Conservation (phyloP, 1,140 invertebrate species). For the Laupala kohalensis region DNA sequence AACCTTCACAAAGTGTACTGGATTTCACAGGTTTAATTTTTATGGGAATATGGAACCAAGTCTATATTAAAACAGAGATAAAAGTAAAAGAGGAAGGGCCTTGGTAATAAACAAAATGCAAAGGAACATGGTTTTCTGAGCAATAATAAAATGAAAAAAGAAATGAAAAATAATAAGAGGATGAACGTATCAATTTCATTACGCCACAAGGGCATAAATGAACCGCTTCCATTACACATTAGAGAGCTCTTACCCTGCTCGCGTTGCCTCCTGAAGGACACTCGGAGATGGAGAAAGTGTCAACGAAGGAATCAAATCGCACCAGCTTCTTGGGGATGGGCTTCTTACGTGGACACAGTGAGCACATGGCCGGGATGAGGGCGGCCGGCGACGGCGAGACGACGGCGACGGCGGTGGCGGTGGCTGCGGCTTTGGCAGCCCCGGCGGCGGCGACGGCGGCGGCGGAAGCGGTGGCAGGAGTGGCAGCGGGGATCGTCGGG, state of each 20-base stretch:
- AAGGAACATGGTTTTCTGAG: too few species aligned
- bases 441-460: slow-evolving; percentile 5
- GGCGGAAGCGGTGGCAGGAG: slow-evolving; percentile 10
- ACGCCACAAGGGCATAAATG: too few species aligned
- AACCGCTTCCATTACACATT: neutral
- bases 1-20: too few species aligned
- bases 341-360: slow-evolving; percentile 41
- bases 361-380: slow-evolving; percentile 39
- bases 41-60: too few species aligned
- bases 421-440: slow-evolving; percentile 9
- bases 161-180: too few species aligned
- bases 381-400: slow-evolving; percentile 19
- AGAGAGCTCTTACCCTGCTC: slow-evolving; percentile 22
- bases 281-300: slow-evolving; percentile 45
- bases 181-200: too few species aligned
- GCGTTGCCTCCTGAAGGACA: slow-evolving; percentile 27
- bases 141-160: too few species aligned
- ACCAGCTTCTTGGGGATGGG: slow-evolving; percentile 39
- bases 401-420: slow-evolving; percentile 7
- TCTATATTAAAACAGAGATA: too few species aligned
- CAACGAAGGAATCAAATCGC: slow-evolving; percentile 43
- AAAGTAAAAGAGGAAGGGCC: too few species aligned
- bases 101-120: too few species aligned
- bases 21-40: too few species aligned
- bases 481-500: slow-evolving; percentile 10